Percentiles rank a stretch among this genome's conserved stretches.
phyloP scores from a whole-genome alignment of 2,113 vertebrate genomes.

The Peromyscus leucopus region DNA sequence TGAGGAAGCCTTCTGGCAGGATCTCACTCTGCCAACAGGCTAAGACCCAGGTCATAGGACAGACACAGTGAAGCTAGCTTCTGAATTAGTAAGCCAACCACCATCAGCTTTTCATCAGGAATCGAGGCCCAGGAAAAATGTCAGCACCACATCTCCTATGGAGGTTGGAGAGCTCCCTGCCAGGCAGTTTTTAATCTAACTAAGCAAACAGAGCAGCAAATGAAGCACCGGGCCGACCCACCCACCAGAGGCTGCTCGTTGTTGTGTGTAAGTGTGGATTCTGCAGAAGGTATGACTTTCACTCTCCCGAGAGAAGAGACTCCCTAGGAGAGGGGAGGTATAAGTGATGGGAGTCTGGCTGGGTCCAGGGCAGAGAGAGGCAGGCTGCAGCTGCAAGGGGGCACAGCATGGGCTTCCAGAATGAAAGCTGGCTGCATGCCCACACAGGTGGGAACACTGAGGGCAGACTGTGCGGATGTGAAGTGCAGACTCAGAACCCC shows the following conservation, averaged over 20 bases:
- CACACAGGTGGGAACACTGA: no score
- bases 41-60: background rate
- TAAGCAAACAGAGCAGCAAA: background rate
- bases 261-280: background rate
- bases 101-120: background rate
- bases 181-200: background rate
- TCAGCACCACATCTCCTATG: background rate
- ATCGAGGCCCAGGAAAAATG: background rate
- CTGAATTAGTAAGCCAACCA: background rate
- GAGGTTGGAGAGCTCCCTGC: background rate
- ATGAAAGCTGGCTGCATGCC: fast-evolving
- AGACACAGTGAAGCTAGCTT: no score
- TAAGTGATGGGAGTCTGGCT: no score
- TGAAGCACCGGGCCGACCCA: background rate
- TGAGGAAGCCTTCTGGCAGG: background rate
- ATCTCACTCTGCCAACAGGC: background rate
- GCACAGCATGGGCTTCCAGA: fast-evolving
- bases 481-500: background rate
- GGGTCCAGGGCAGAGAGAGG: background rate
- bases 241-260: background rate
- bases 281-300: no score
- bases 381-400: background rate
- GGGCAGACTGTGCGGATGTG: fast-evolving
- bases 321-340: background rate
- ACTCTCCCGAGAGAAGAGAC: fast-evolving